Base-by-base conservation (phyloP, 2,797 vertebrate species). In the Sarcoramphus papa region DNA sequence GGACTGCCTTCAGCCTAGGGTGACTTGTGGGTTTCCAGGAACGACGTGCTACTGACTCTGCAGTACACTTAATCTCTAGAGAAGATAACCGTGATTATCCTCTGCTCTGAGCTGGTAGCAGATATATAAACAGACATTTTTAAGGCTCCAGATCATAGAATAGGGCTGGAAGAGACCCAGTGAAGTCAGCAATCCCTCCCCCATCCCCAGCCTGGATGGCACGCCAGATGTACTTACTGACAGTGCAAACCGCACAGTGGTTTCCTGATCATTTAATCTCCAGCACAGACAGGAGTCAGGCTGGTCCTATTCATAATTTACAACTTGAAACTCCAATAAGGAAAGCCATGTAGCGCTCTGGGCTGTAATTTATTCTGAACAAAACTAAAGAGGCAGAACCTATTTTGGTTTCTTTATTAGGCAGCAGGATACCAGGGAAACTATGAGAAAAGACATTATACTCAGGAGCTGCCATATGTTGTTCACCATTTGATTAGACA, bases 251-350 rank as follows among this genome's bases (percentile, higher is more conserved):
- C 47, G 7, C 5, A 3, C 47, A 40, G 48, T 63, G 69, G 74
- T 93, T 77, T 54, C 59, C 70, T 82, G 41, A 73, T 95, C 80
- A 62, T 85, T 93, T 92, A 90, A 87, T 86, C 85, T 76, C 47
- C 76, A 86, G 81, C 70, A 70, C 16, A 68, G 84, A 85, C 7
- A 1, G 56, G 67, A 76, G 27, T 73, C 64, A 33, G 27, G 82
- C 75, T 91, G 68, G 73, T 73, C 40, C 57, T 43, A 28, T 86
- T 77, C 56, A 63, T 95, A 93, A 97, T 97, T 97, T 97, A 97
- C 80, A 95, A 19, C 80, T 74, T 80, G 67, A 85, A 95, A 72
- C 91, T 92, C 80, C 92, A 91, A n/a, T 5, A 84, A 53, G 45
- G 59, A 89, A 88, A 92, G 48, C 63, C 72, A 77, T 4, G 2